A percentile compares a stretch with the other conserved stretches of the same genome.
Evolutionary conservation across 2,888 invertebrate species (phyloP).

Genomic region (Labia minor): DNA sequence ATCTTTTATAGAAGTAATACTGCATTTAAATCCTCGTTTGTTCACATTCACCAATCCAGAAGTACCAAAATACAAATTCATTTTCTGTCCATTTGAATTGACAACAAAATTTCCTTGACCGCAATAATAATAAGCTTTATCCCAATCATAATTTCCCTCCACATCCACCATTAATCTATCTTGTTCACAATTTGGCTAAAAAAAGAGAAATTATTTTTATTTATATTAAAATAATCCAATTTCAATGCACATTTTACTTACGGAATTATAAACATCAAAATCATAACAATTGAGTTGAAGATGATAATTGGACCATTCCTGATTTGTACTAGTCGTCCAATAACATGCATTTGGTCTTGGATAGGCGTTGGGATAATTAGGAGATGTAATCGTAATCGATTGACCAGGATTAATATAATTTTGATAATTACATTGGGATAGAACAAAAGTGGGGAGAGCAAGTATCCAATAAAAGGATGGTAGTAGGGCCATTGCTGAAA

Average conservation of each 20-base stretch:
- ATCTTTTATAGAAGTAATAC: neutral
- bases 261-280: neutral
- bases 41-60: neutral
- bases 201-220: neutral
- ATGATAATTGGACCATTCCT: neutral
- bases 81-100: neutral
- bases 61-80: neutral
- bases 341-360: neutral
- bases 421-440: neutral
- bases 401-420: neutral
- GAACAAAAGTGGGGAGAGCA: neutral
- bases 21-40: neutral
- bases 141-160: neutral
- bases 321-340: neutral
- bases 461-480: too few relatives aligned
- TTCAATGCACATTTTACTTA: neutral
- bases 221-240: neutral
- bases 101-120: neutral
- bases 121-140: neutral
- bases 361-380: neutral
- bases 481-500: too few relatives aligned
- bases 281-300: neutral
- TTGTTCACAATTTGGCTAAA: neutral
- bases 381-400: neutral
- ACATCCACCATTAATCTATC: neutral